Evolutionary conservation across 1,140 invertebrate genomes (phyloP).

Genomic region (Dolichoris vasculosae): DNA sequence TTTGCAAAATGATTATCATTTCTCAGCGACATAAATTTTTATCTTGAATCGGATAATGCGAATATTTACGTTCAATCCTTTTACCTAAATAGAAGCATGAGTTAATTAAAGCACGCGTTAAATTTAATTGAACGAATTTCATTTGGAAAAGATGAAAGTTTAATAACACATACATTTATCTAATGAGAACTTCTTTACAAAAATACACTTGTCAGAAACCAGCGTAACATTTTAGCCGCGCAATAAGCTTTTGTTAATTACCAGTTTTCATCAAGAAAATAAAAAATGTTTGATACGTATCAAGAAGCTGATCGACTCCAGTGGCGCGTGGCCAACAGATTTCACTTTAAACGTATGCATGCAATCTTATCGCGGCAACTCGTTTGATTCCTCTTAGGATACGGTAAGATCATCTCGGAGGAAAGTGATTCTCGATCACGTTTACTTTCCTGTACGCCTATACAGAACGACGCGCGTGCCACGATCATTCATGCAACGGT

Average conservation of each 20-base stretch:
- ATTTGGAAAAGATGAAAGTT: not conserved
- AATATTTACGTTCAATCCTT: not conserved
- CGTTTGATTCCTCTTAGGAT: not conserved
- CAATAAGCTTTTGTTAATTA: not conserved
- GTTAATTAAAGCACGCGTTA: not conserved
- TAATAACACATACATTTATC: not conserved
- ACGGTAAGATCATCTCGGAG: constrained; percentile 22
- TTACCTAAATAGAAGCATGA: not conserved
- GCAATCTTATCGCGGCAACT: not conserved
- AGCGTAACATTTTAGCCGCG: not conserved
- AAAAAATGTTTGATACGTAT: constrained; percentile 5
- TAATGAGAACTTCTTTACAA: too few species aligned
- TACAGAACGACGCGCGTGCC: not conserved
- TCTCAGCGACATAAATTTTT: not conserved
- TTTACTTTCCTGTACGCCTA: constrained; percentile 35
- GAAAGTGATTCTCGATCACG: constrained; percentile 49
- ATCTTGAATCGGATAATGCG: not conserved
- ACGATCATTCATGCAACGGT: constrained; percentile 37
- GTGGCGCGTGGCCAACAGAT: not conserved
- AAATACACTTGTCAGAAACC: too few species aligned
- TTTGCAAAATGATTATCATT: not conserved
- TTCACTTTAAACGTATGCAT: constrained; percentile 29
- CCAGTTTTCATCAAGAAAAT: not conserved
- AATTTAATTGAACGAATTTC: not conserved
- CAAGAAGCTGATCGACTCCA: not conserved